phyloP scores from a whole-genome alignment of 2,888 invertebrate genomes.

The Sarcophaga caerulescens region DNA sequence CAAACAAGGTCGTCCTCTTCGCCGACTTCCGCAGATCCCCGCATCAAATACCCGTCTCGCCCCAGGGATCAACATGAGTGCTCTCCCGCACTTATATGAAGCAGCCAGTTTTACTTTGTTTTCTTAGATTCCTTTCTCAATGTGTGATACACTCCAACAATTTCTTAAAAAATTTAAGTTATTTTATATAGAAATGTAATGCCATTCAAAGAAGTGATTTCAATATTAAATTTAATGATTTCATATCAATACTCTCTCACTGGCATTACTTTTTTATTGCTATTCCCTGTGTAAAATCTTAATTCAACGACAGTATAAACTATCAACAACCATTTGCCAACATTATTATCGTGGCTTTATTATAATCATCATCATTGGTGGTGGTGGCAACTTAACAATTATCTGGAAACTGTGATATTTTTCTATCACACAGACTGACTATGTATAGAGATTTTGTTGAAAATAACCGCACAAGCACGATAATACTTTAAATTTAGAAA shows the following conservation, averaged over 20 bases:
- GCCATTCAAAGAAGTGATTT: neutral
- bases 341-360: neutral
- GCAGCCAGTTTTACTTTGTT: no score
- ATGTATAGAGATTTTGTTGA: neutral
- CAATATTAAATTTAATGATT: neutral
- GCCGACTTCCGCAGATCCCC: no score
- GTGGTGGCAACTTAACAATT: constrained; percentile 4
- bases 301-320: neutral
- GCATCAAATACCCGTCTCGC: no score
- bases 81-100: no score
- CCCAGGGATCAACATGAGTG: no score
- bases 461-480: constrained; percentile 10
- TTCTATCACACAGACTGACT: neutral
- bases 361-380: neutral
- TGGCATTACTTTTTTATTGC: neutral
- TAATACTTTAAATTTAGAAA: constrained; percentile 16
- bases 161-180: no score
- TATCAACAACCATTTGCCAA: neutral
- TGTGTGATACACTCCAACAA: no score
- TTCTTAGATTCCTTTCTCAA: no score
- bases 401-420: neutral
- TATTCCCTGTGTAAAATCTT: neutral
- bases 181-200: no score
- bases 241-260: neutral
- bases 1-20: no score